Conservation (phyloP, 2,113 vertebrate species). For the Rhadina sibilatrix region DNA sequence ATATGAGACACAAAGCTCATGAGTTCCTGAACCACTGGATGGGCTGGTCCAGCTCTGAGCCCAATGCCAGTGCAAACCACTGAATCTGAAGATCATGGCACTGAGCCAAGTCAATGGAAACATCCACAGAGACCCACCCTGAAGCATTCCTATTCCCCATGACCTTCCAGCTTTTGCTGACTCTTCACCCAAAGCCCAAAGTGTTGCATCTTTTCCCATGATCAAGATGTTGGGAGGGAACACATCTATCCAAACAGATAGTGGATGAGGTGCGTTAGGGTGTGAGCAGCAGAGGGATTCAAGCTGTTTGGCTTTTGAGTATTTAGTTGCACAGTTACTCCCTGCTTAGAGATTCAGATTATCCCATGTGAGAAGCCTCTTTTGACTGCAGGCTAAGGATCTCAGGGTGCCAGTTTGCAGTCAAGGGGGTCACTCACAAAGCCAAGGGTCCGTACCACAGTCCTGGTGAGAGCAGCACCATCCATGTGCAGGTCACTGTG, state of each 20-base stretch:
- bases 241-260: background rate
- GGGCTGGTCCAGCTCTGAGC: background rate
- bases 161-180: background rate
- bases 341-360: background rate
- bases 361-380: background rate
- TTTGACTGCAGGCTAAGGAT: background rate
- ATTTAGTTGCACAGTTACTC: background rate
- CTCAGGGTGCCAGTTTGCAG: background rate
- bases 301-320: background rate
- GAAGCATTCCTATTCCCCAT: background rate
- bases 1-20: accelerated
- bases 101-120: background rate
- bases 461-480: background rate
- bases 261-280: accelerated
- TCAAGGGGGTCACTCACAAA: background rate
- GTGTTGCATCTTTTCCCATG: background rate
- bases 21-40: background rate
- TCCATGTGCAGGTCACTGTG: background rate
- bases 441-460: background rate
- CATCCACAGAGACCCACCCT: background rate
- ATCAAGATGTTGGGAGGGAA: background rate
- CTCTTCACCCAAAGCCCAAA: background rate
- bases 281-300: background rate
- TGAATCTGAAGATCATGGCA: background rate
- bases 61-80: background rate